phyloP scores from a whole-genome alignment of 2,888 invertebrate genomes.

The Dicranocentrus wangi region DNA sequence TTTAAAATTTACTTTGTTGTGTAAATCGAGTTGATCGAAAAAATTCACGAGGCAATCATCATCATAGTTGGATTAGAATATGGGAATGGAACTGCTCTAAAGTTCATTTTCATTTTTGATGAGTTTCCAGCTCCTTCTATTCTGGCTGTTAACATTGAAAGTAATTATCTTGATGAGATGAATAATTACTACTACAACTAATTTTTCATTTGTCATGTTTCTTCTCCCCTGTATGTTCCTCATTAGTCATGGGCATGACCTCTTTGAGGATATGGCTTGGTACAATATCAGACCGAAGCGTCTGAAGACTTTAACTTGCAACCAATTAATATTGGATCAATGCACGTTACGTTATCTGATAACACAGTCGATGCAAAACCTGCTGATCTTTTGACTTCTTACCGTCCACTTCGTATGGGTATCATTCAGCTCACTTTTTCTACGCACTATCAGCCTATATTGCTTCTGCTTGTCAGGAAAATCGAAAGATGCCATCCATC shows the following conservation, averaged over 20 bases:
- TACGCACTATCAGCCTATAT: not conserved
- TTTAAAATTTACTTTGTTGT: not conserved
- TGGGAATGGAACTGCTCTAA: not conserved
- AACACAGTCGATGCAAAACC: conserved; percentile 4
- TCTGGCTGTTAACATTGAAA: too few relatives aligned
- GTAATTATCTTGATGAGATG: not conserved
- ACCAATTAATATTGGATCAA: too few relatives aligned
- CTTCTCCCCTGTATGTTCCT: not conserved
- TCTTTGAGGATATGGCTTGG: not conserved
- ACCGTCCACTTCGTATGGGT: not conserved
- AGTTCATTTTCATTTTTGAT: not conserved
- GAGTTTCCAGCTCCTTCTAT: not conserved
- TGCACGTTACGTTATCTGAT: not conserved
- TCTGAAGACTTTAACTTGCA: not conserved
- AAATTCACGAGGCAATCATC: not conserved
- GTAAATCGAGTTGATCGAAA: not conserved
- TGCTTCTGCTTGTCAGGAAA: conserved; percentile 20
- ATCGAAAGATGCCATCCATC: conserved; percentile 15
- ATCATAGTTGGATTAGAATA: not conserved
- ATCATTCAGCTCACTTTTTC: not conserved
- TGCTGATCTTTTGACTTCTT: conserved; percentile 9
- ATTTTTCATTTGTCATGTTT: conserved; percentile 18
- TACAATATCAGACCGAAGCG: not conserved
- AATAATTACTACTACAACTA: not conserved
- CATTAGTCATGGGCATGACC: conserved; percentile 4